Evolutionary conservation across 2,113 vertebrate genomes (phyloP), one percentile per base, ranked within the genome.

Genomic region (Planiliza haematocheilus): DNA sequence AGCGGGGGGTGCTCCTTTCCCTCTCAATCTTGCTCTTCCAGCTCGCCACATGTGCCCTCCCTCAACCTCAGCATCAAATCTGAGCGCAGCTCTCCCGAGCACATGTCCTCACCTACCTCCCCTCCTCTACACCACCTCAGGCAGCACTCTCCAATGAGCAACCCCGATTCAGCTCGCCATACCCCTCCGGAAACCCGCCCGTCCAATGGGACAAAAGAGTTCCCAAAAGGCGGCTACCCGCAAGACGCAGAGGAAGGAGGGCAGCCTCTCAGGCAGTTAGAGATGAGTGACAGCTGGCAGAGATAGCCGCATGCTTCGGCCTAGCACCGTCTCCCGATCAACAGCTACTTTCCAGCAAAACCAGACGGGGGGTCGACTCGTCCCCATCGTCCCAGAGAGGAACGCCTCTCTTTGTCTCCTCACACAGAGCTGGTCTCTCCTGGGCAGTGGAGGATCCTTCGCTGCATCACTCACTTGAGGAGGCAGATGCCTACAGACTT

Each of bases 31-130:
- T 92, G 91, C 41, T 80, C 92, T 0, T 43, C 90, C 1, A 41
- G 88, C 0, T 76, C 90, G 37, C 87, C 95, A 12, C 89, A 94
- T 0, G 68, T 89, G 30, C 79, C 91, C 18, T 91, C 89, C 52
- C 92, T 93, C 17, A 81, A 90, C 63, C 60, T 96, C 91, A 96
- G 85, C 92, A 95, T 98, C 94, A 98, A 98, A 72, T 95, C 95
- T 0, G 97, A 98, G 88, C 94, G 95, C 1, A 88, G 92, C 83
- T 97, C 97, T 1, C 97, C 97, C 0, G 94, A 92, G 10, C 93
- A 94, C 61, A 94, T 92, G 49, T 81, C 89, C 71, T 92, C 93
- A 1, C 87, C 94, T 1, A 51, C 88, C 58, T 74, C 91, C 17
- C 86, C 93, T 48, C 91, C 93, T 0, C 86, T 90, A 10, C 91